A percentile compares a stretch with the other conserved stretches of the same genome.
Conservation (phyloP, 2,888 invertebrate genomes). For the Eretmocerus hayati region DNA sequence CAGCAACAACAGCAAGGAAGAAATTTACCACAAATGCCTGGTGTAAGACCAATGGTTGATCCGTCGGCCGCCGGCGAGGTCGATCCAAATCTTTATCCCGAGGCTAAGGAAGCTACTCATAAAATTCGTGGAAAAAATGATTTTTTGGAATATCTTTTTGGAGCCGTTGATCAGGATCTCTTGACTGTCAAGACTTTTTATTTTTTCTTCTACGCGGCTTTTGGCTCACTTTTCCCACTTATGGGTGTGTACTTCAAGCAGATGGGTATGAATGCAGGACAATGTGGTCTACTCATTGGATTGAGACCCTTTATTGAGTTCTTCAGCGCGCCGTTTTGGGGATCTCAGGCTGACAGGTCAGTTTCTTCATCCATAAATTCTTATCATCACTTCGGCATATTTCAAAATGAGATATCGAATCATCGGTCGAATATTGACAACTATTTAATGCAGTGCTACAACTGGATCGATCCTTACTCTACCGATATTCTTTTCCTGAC, state of each 20-base stretch:
- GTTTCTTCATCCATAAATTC: conserved; percentile 10
- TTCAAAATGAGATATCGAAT: too few relatives aligned
- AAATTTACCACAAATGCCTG: conserved; percentile 22
- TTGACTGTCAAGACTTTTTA: conserved; percentile 96
- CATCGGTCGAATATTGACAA: too few relatives aligned
- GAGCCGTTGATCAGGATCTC: conserved; percentile 81
- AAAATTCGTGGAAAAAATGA: conserved; percentile 84
- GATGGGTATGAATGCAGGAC: conserved; percentile 97
- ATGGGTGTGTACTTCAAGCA: conserved; percentile 99
- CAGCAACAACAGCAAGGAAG: too few relatives aligned
- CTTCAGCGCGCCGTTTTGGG: conserved; percentile 96
- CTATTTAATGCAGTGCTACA: too few relatives aligned
- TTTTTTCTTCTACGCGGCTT: conserved; percentile 98
- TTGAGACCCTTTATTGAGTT: conserved; percentile 96
- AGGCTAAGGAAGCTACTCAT: conserved; percentile 82
- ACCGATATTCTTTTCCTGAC: too few relatives aligned
- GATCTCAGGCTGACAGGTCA: conserved; percentile 82
- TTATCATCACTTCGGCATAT: background rate
- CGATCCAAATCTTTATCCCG: conserved; percentile 74
- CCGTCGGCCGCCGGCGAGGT: conserved; percentile 80
- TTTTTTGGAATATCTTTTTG: conserved; percentile 73
- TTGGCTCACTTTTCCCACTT: conserved; percentile 94
- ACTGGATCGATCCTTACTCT: too few relatives aligned
- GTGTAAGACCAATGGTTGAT: conserved; percentile 67
- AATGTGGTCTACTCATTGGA: conserved; percentile 90